A percentile compares a stretch with the other conserved stretches of the same genome.
These are phyloP conservation scores for Tetranychus piercei DNA, from an alignment of 2,888 invertebrate genomes.

Conservation along the genomic window DNA sequence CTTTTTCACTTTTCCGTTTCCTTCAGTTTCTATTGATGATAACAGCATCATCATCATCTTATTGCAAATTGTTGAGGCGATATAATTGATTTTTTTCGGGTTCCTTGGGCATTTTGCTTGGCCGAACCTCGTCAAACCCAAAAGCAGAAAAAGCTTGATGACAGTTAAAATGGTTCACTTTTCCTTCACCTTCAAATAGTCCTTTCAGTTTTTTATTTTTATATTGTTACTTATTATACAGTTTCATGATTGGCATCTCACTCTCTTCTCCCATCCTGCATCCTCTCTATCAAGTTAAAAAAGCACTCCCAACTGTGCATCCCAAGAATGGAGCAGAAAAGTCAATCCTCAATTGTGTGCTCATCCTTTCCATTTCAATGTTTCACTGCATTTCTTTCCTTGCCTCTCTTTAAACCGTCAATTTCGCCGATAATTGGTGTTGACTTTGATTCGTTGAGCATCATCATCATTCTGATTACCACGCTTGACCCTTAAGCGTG, in stretches of 20 bases:
- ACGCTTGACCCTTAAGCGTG: not conserved
- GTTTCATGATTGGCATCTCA: not conserved
- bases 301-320: not conserved
- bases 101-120: constrained; percentile 1
- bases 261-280: not conserved
- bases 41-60: not conserved
- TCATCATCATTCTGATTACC: not conserved
- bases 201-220: not conserved
- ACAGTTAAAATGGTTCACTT: not conserved
- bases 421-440: not conserved
- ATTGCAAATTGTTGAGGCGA: not conserved
- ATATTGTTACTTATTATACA: not conserved
- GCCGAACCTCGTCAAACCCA: constrained; percentile 1
- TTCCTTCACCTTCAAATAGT: not conserved
- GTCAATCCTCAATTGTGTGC: not conserved
- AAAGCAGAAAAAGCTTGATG: not conserved
- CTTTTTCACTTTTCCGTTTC: not conserved
- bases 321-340: not conserved
- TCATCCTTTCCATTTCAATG: not conserved
- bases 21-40: not conserved
- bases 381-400: not conserved
- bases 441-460: not conserved
- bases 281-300: not conserved
- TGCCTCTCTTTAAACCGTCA: not conserved
- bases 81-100: not conserved